Base-by-base conservation (phyloP, 37 sponge, comb jelly and placozoan genomes). In the Oopsacas minuta region DNA sequence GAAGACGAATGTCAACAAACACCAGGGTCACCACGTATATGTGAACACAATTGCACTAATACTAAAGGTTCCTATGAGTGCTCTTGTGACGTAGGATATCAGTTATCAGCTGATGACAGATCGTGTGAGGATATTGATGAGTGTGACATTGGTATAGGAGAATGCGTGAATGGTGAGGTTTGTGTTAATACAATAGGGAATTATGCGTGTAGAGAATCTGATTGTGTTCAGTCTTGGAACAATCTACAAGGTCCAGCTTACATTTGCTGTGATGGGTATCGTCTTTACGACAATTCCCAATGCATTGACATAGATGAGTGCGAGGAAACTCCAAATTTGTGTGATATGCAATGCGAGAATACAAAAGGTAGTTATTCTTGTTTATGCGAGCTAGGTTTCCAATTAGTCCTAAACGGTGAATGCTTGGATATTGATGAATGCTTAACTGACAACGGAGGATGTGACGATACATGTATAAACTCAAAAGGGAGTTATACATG, bases 61-160 rank as follows among this genome's bases (percentile, higher is more conserved):
- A 61, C 75, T 61, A 3, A 32, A 20, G 75, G 75, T 32, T 61
- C 75, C 28, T 61, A 25, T 61, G 22, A 61, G 28, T 61, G 75
- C 22, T 20, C 22, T n/a, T 61, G 75, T n/a, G 28, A 61, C 30
- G 22, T 34, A 5, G 75, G 75, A n/a, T 61, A 61, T 61, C 20
- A 61, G 75, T n/a, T 61, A 34, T 10, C 75, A 61, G 75, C 75
- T 61, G 75, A 61, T 61, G 30, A n/a, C 28, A 10, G 30, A 61
- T 61, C 75, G 75, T 61, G 75, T 61, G 75, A 61, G 30, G 75
- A 61, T 61, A 34, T 12, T 20, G 22, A 61, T 61, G 75, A 61
- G 22, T 61, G 75, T 34, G 75, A 3, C 7, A 3, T 61, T 3
- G 75, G 75, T 20, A 25, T 12, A n/a, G 75, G 22, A 61, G 22